Base-by-base conservation (phyloP, 2,888 invertebrate genomes). In the Spisula subtruncata region DNA sequence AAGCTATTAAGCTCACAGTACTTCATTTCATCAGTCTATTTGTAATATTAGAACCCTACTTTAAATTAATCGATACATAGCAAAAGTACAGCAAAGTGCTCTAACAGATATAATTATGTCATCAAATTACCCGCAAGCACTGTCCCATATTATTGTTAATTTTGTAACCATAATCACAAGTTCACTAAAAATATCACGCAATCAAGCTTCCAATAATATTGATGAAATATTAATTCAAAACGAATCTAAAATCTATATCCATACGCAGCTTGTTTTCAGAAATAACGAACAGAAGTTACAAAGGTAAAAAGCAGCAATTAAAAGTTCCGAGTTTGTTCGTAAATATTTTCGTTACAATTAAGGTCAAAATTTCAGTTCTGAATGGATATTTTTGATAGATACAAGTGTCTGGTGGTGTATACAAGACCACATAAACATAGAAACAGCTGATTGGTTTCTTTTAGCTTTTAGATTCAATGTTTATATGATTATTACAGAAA, bases 401-500 rank as follows among this genome's bases (percentile, higher is more conserved):
- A 66, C n/a, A n/a, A n/a, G n/a, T 25, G 6, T 1, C 25, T 1
- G 25, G 25, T 66, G 25, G 25, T n/a, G n/a, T n/a, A n/a, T 66
- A 66, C 12, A 25, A 2, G 25, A 25, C 8, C n/a, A 66, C 5
- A 25, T 66, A 25, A 66, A 66, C 60, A 25, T 75, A 29, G 25
- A 35, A 32, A 75, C 35, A 16, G 32, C 32, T 75, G 35, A 75
- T 32, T 35, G 75, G 18, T 35, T 35, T 35, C 32, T 18, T 32
- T 16, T 18, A 5, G 29, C 75, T 32, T 48, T 84, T 20, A 75
- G 8, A 48, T 51, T 48, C n/a, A n/a, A n/a, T n/a, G n/a, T n/a
- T n/a, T 48, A 75, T 51, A 75, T 84, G 84, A 84, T 84, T 84
- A 84, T 79, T 48, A 71, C 84, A 75, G 71, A 84, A 51, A 29